Conservation (phyloP, 2,888 invertebrate species). For the Geotrupes spiniger region DNA sequence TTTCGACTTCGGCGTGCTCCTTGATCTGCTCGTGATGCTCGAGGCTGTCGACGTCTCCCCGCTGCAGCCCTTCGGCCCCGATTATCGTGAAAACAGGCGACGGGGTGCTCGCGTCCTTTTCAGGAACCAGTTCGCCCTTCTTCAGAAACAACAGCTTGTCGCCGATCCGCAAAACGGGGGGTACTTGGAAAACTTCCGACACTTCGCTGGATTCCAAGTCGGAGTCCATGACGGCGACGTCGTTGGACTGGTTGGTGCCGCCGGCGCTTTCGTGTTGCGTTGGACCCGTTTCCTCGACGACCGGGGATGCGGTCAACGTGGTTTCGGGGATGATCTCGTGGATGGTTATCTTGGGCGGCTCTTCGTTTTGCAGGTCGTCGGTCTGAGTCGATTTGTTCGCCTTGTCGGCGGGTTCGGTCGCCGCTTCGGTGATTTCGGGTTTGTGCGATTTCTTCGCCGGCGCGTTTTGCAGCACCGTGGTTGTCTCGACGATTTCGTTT, state of each 20-base stretch:
- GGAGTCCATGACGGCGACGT: constrained; percentile 36
- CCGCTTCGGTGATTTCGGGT: background rate
- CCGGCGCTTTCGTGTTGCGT: constrained; percentile 46
- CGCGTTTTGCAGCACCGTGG: constrained; percentile 5
- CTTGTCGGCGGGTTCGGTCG: constrained; percentile 8
- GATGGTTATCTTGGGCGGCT: constrained; percentile 50
- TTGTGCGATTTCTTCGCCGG: background rate
- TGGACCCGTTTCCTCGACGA: background rate
- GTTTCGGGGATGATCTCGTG: constrained; percentile 60
- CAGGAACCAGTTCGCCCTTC: constrained; percentile 42
- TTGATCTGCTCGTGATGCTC: constrained; percentile 31
- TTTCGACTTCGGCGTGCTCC: constrained; percentile 4
- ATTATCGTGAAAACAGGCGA: constrained; percentile 48
- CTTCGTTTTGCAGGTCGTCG: constrained; percentile 14
- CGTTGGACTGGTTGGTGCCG: constrained; percentile 29
- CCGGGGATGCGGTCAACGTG: constrained; percentile 38
- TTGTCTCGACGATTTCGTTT: constrained; percentile 21
- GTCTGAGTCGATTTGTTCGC: constrained; percentile 21
- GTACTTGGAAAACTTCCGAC: constrained; percentile 45
- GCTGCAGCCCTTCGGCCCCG: constrained; percentile 51
- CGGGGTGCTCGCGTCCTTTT: constrained; percentile 44
- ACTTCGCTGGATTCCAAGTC: constrained; percentile 46
- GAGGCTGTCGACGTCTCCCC: constrained; percentile 40
- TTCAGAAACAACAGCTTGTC: constrained; percentile 47
- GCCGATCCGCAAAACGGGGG: constrained; percentile 46